A percentile compares a stretch with the other conserved stretches of the same genome.
These are phyloP conservation scores for Scaptomyza polygonia DNA, from an alignment of 2,888 invertebrate species.

Conservation along the genomic window DNA sequence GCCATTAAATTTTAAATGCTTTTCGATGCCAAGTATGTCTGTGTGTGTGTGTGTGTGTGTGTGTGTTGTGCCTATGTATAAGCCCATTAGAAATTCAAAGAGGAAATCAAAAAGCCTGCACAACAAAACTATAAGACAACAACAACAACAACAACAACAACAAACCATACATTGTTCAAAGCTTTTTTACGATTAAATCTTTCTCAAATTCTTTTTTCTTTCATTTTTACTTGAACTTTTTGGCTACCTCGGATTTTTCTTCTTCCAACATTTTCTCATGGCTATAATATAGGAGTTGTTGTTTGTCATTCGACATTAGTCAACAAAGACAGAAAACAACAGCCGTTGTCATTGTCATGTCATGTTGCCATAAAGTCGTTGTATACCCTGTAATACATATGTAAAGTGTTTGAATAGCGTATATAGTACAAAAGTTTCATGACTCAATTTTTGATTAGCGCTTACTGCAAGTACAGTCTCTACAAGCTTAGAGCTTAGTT, in stretches of 20 bases:
- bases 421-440: too few relatives aligned
- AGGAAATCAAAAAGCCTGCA: conserved; percentile 21
- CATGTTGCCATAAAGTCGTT: not conserved
- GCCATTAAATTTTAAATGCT: conserved; percentile 78
- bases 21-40: conserved; percentile 65
- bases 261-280: conserved; percentile 3
- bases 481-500: not conserved
- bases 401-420: too few relatives aligned
- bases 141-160: not conserved
- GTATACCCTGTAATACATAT: conserved; percentile 23
- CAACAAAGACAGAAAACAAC: conserved; percentile 18
- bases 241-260: not conserved
- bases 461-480: conserved; percentile 33
- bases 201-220: conserved; percentile 10
- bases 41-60: conserved; percentile 8
- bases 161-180: conserved; percentile 9
- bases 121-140: not conserved
- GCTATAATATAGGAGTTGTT: conserved; percentile 21
- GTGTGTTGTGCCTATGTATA: conserved; percentile 16
- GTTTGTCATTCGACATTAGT: conserved; percentile 48
- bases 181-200: conserved; percentile 60
- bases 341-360: conserved; percentile 49
- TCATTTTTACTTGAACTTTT: not conserved
- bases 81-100: conserved; percentile 76
- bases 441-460: not conserved